These are phyloP conservation scores for Thumatha senex DNA, from an alignment of 2,888 invertebrate genomes.

Conservation along the genomic window DNA sequence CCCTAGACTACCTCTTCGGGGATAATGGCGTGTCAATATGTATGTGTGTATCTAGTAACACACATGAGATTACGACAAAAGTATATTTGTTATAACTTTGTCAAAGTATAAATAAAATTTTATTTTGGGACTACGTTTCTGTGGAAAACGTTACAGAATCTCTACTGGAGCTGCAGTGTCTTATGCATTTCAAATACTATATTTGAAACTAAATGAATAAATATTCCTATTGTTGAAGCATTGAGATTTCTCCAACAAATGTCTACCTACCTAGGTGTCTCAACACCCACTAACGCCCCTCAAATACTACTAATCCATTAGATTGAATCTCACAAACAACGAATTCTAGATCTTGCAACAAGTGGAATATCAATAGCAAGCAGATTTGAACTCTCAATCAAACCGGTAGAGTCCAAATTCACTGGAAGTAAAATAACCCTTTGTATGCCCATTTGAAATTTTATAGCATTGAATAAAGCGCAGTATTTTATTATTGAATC, in stretches of 20 bases:
- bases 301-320: slow-evolving; percentile 42
- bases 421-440: slow-evolving; percentile 2
- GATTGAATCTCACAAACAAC: slow-evolving; percentile 42
- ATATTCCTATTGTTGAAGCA: not conserved
- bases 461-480: slow-evolving; percentile 13
- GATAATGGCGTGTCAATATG: too few relatives aligned
- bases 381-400: slow-evolving; percentile 13
- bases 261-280: slow-evolving; percentile 4
- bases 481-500: slow-evolving; percentile 20
- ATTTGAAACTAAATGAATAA: not conserved
- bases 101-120: too few relatives aligned
- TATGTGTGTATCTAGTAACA: too few relatives aligned
- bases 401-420: slow-evolving; percentile 7
- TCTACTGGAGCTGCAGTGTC: too few relatives aligned
- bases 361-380: slow-evolving; percentile 12
- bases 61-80: too few relatives aligned
- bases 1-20: too few relatives aligned
- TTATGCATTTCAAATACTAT: too few relatives aligned
- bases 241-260: slow-evolving; percentile 4
- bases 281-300: slow-evolving; percentile 15
- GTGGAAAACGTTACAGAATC: too few relatives aligned
- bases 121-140: too few relatives aligned
- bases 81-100: too few relatives aligned
- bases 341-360: slow-evolving; percentile 36
- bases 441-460: slow-evolving; percentile 16